phyloP scores from a whole-genome alignment of 2,113 vertebrate species.

The Pandion haliaetus region DNA sequence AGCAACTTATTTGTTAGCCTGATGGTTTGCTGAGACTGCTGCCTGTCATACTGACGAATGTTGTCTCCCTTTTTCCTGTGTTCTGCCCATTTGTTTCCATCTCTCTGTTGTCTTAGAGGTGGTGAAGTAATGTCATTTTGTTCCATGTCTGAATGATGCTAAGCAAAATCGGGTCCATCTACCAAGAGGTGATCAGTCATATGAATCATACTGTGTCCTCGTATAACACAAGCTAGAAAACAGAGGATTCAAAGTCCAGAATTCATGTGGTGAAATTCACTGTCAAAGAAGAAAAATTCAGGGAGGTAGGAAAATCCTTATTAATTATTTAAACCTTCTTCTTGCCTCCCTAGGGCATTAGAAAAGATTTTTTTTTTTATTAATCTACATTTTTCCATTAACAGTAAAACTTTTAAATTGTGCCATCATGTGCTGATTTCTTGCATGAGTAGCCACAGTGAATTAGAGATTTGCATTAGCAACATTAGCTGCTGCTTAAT shows the following conservation, averaged over 20 bases:
- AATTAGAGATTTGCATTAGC: not conserved
- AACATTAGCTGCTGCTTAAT: not conserved
- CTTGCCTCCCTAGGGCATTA: not conserved
- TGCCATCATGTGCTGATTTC: constrained; percentile 1
- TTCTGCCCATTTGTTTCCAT: constrained; percentile 27
- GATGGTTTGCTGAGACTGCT: not conserved
- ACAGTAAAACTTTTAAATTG: not conserved
- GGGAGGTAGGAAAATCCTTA: not conserved
- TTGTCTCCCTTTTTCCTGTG: not conserved
- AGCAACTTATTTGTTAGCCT: not conserved
- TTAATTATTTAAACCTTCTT: not conserved
- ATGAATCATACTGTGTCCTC: not conserved
- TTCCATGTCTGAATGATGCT: not conserved
- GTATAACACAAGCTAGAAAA: not conserved
- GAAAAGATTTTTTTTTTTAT: not conserved
- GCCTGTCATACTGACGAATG: constrained; percentile 10
- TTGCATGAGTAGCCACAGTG: not conserved
- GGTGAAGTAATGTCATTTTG: constrained; percentile 1
- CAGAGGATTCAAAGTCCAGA: not conserved
- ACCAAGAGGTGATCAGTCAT: not conserved
- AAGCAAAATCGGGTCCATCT: not conserved
- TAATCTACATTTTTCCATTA: not conserved
- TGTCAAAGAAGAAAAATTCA: not conserved
- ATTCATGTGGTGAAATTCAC: not conserved
- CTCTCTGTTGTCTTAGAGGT: not conserved